Evolutionary conservation across 2,888 invertebrate species (phyloP), one percentile per base, ranked within the genome.

Genomic region (Lordiphosa andalusiaca): DNA sequence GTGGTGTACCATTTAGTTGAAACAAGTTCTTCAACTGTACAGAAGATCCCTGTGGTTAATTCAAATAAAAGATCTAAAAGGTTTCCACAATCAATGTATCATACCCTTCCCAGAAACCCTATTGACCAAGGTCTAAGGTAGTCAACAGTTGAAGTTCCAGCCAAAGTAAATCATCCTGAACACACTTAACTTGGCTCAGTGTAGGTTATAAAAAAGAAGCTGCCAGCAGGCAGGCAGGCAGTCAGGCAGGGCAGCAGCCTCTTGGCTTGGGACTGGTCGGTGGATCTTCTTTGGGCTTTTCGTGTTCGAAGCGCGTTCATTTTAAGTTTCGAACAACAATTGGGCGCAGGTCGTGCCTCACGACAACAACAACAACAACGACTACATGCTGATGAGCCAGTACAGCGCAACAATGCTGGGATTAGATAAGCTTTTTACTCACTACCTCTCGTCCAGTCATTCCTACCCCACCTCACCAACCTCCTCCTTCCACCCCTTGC

Each of bases 341-440:
- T 85, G 85, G 73, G 67, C 71, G 73, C 76, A 82, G 80, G 83
- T 84, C 83, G 83, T 84, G 83, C 78, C 67, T 69, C 83, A 86
- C 86, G 84, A 84, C 80, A 81, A 63, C 60, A 50, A 41, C 67
- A 67, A 41, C 40, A 54, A 40, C 40, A 54, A 40, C 41, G 42
- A 9, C 42, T 40, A 35, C 53, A 53, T 44, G 52, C 42, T 42
- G 48, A 54, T 19, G 39, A 51, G 37, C 62, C 55, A 25, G 58
- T 63, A 37, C 57, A 47, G 46, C 38, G 48, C 48, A 53, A 55
- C 47, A 61, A 54, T 48, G 47, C 53, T 53, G 44, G 67, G 64
- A 68, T 68, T 68, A 68, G 69, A 69, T 68, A 68, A 67, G 69
- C 67, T 30, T 33, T 65, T 48, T 47, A 38, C 30, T 41, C 44